phyloP scores from a whole-genome alignment of 2,888 invertebrate genomes.

The Caenorhabditis japonica region DNA sequence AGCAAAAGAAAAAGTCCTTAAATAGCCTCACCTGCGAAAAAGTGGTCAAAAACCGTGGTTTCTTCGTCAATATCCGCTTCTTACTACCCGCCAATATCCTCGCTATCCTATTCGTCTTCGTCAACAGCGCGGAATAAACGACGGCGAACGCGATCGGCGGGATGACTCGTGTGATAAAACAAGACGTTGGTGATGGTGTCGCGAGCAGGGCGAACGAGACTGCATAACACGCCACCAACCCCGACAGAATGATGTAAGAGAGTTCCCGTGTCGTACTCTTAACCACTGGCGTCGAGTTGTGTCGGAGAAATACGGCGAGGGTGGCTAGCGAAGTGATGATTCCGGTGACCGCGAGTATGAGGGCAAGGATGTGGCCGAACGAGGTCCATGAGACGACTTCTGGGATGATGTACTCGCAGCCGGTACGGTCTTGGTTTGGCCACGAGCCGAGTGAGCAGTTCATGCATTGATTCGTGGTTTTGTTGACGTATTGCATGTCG shows the following conservation, averaged over 20 bases:
- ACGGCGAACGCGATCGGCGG: constrained; percentile 90
- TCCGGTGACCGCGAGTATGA: constrained; percentile 78
- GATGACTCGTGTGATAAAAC: constrained; percentile 84
- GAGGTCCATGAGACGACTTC: constrained; percentile 63
- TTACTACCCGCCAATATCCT: constrained; percentile 97
- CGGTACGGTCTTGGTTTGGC: constrained; percentile 82
- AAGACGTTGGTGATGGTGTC: constrained; percentile 80
- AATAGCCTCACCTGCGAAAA: constrained; percentile 83
- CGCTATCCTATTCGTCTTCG: constrained; percentile 96
- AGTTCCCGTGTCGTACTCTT: constrained; percentile 87
- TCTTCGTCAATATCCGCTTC: constrained; percentile 88
- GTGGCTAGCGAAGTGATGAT: constrained; percentile 86
- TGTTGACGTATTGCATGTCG: constrained; percentile 81
- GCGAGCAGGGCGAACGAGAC: constrained; percentile 92
- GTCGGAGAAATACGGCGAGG: constrained; percentile 86
- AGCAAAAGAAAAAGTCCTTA: too few relatives aligned
- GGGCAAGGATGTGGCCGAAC: constrained; percentile 65
- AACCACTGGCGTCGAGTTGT: constrained; percentile 96
- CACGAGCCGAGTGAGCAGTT: constrained; percentile 82
- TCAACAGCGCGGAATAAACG: constrained; percentile 94
- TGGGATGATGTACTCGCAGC: constrained; percentile 48
- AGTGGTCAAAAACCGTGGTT: constrained; percentile 93
- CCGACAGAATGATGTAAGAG: constrained; percentile 88
- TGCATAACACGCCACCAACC: constrained; percentile 87
- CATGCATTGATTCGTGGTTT: constrained; percentile 81